Base-by-base conservation (phyloP, 2,888 invertebrate species). In the Acanthosepion esculentum region DNA sequence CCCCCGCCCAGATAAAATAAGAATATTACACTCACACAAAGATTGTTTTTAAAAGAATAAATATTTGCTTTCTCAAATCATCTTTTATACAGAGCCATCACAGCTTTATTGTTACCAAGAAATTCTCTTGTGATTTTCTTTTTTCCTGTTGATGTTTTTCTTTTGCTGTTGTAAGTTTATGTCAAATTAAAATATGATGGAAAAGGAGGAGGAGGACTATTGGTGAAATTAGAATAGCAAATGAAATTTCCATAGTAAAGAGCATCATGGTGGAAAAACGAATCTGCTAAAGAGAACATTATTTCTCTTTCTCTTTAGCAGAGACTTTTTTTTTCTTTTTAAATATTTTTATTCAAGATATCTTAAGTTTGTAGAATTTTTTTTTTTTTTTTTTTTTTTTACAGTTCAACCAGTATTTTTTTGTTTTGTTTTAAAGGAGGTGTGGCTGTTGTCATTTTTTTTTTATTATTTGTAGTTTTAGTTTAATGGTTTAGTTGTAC, bases 81-180 rank as follows among this genome's bases (percentile, higher is more conserved):
- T 78, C n/a, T 78, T 78, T 78, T 78, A 33, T 78, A 78, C 78
- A 78, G 78, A 78, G 78, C 53, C 53, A 92, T 48, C 92, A 92
- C 92, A 48, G 53, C 53, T 92, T 92, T 92, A 92, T 92, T 92
- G 48, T 92, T 41, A 29, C 48, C 92, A 92, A 53, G n/a, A n/a
- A n/a, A 15, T 15, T 78, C 78, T 78, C 33, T 78, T 78, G n/a
- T n/a, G n/a, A 33, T 12, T n/a, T 78, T 78, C n/a, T 78, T 78
- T 29, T 64, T 55, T 55, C 6, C 23, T 59, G 59, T 20, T 59
- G 20, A 3, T 59, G 1, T 23, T n/a, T 41, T 78, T 78, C 29
- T 78, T 78, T 78, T 78, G 20, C 0, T 78, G n/a, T 78, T 78
- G 29, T 78, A 10, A 23, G n/a, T 78, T 78, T 33, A n/a, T 78